Conservation (phyloP, 1,140 invertebrate species). For the Dreissena polymorpha region DNA sequence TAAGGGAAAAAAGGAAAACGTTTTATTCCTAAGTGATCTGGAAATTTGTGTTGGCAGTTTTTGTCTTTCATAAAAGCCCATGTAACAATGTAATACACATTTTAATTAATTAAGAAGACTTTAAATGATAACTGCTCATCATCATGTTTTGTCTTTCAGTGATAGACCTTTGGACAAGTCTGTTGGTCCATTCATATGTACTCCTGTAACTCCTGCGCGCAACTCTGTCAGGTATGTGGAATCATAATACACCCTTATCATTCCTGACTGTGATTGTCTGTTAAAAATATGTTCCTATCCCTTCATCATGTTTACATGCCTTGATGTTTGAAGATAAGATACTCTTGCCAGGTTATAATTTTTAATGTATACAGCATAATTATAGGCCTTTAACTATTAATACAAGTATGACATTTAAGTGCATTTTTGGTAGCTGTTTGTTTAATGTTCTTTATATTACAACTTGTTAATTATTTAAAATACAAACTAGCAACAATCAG, state of each 20-base stretch:
- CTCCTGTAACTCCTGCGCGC: constrained; percentile 61
- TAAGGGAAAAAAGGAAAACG: too few relatives aligned
- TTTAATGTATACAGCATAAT: constrained; percentile 10
- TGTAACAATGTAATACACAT: too few relatives aligned
- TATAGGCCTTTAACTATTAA: background rate
- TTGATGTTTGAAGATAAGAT: background rate
- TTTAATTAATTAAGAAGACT: too few relatives aligned
- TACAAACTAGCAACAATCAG: too few relatives aligned
- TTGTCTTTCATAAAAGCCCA: too few relatives aligned
- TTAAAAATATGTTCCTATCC: constrained; percentile 15
- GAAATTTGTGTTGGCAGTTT: too few relatives aligned
- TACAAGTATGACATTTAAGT: background rate
- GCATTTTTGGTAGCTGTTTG: background rate
- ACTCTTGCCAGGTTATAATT: background rate
- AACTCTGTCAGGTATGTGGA: constrained; percentile 41
- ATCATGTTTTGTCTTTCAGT: constrained; percentile 9
- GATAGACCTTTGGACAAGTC: constrained; percentile 26
- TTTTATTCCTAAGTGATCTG: too few relatives aligned
- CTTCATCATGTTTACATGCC: constrained; percentile 19
- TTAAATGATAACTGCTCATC: too few relatives aligned
- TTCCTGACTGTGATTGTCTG: background rate
- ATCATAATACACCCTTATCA: background rate
- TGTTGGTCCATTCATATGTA: constrained; percentile 66
- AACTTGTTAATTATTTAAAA: too few relatives aligned
- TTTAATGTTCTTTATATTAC: too few relatives aligned